These are phyloP conservation scores for Aleiodes alternator DNA, from an alignment of 2,888 invertebrate species.

Conservation along the genomic window DNA sequence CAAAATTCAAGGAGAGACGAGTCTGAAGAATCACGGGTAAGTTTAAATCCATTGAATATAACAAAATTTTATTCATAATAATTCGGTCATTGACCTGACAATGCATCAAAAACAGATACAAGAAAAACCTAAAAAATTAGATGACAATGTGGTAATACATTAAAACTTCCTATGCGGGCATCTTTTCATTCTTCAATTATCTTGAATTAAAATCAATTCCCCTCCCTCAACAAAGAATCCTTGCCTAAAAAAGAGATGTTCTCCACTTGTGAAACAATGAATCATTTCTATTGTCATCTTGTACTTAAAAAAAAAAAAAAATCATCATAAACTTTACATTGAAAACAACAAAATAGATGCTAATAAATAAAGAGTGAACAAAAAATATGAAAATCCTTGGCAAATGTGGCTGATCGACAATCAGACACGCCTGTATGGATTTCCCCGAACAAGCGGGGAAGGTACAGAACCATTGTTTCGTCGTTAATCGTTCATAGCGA, in stretches of 20 bases:
- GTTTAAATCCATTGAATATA: conserved; percentile 48
- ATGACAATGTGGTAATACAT: conserved; percentile 25
- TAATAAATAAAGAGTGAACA: conserved; percentile 42
- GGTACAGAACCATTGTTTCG: conserved; percentile 58
- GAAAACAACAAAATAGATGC: conserved; percentile 4
- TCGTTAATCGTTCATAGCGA: conserved; percentile 59
- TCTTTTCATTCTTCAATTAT: conserved; percentile 41
- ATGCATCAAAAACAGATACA: conserved; percentile 10
- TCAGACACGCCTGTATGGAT: conserved; percentile 49
- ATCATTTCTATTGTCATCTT: too few species aligned
- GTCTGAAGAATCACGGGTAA: conserved; percentile 69
- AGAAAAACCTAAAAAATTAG: conserved; percentile 7
- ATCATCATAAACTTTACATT: conserved; percentile 23
- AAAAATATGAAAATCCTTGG: conserved; percentile 44
- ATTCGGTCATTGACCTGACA: conserved; percentile 21
- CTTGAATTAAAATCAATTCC: conserved; percentile 39
- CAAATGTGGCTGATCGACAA: conserved; percentile 37
- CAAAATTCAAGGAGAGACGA: conserved; percentile 67
- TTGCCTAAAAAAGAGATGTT: too few species aligned
- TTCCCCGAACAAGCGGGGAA: conserved; percentile 51
- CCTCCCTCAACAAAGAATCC: conserved; percentile 22
- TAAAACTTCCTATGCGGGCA: conserved; percentile 31
- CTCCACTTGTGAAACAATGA: too few species aligned
- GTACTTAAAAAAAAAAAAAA: too few species aligned
- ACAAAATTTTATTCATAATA: neutral